These are phyloP conservation scores for Mythimna pallens DNA, from an alignment of 2,888 invertebrate genomes.

Conservation along the genomic window DNA sequence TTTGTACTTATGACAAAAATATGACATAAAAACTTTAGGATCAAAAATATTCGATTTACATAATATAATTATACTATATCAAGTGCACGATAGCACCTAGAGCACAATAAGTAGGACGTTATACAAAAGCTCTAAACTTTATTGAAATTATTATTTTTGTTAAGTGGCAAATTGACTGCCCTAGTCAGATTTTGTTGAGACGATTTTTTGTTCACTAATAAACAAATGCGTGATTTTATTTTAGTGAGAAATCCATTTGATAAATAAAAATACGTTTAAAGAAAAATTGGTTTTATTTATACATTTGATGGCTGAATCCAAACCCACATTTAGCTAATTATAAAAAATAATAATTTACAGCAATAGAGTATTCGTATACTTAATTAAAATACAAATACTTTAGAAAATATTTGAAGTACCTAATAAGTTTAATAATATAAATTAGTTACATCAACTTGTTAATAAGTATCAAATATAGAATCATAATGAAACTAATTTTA, in stretches of 20 bases:
- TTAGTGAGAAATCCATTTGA: constrained; percentile 81
- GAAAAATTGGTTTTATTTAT: constrained; percentile 67
- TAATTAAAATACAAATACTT: constrained; percentile 15
- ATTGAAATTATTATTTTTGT: constrained; percentile 61
- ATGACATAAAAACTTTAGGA: constrained; percentile 50
- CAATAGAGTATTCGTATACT: constrained; percentile 17
- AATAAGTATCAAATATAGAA: constrained; percentile 21
- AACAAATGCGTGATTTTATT: constrained; percentile 82
- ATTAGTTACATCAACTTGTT: constrained; percentile 15
- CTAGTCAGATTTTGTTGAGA: constrained; percentile 83
- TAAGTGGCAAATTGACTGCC: constrained; percentile 73
- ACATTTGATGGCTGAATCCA: constrained; percentile 32
- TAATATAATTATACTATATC: constrained; percentile 25
- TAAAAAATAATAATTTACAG: constrained; percentile 41
- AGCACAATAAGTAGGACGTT: constrained; percentile 63
- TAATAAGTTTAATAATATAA: constrained; percentile 6
- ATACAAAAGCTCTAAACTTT: constrained; percentile 56
- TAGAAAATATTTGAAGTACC: neutral
- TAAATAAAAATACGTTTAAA: constrained; percentile 82
- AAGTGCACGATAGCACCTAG: constrained; percentile 67
- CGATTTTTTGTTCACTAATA: constrained; percentile 71
- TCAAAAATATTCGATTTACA: constrained; percentile 50
- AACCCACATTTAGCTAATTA: constrained; percentile 28
- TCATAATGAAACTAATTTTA: constrained; percentile 9
- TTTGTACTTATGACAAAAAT: constrained; percentile 67